Evolutionary conservation across 2,888 invertebrate genomes (phyloP), one percentile per base, ranked within the genome.

Genomic region (Drosophila melanosoma): DNA sequence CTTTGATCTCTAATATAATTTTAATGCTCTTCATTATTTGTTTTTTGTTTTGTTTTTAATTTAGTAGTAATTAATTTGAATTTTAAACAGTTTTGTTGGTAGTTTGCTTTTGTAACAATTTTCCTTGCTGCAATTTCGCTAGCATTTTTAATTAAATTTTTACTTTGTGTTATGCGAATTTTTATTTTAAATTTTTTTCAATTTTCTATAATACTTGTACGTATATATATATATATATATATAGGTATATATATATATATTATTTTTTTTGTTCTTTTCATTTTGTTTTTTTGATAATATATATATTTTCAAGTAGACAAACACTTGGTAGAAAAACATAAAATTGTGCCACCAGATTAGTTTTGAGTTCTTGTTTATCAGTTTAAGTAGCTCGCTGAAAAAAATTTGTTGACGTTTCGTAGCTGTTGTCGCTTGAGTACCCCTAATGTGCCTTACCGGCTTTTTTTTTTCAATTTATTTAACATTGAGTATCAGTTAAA

Each of bases 321-420:
- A 87, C 87, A 82, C 72, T 85, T 85, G 86, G 88, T 88, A 85
- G 83, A 85, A 85, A 85, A 85, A 88, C 86, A 65, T 83, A 83
- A 86, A 85, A 87, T 89, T 89, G 87, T 87, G 87, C 87, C 86
- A 84, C 89, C 87, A 87, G 89, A 87, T 88, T 85, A 82, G 83
- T 71, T 74, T 69, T 70, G 77, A 67, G 70, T 82, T 82, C 59
- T 74, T 82, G 66, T 74, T 84, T 65, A 56, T 77, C 73, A 71
- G 79, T 87, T 84, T 69, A 70, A 80, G 74, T 70, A 70, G 76
- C 76, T 79, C 76, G 81, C 85, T 80, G 85, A 78, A 85, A 79
- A 73, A 73, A 63, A 52, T 60, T 75, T 85, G 83, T 84, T 87
- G 87, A 83, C 82, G 76, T 73, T 76, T 79, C 54, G 85, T 87